Conservation (phyloP, 2,113 vertebrate genomes). For the Microtus pennsylvanicus region DNA sequence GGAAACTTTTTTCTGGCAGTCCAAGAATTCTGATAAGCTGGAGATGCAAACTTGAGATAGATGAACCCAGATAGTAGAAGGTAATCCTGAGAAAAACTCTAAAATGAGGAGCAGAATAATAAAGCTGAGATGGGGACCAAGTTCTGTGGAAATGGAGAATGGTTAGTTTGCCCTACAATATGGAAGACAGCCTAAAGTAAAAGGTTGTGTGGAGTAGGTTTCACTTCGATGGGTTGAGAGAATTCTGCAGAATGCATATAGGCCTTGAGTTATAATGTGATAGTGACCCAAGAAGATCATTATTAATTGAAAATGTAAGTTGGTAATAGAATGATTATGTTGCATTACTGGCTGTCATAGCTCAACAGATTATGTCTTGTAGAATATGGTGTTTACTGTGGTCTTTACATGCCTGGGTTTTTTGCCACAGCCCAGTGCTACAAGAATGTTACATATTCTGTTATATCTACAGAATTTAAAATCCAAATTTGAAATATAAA, state of each 20-base stretch:
- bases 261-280: background rate
- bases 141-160: background rate
- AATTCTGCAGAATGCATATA: background rate
- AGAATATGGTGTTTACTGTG: too few relatives aligned
- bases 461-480: background rate
- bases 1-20: background rate
- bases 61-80: background rate
- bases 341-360: too few relatives aligned
- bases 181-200: background rate
- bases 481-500: background rate
- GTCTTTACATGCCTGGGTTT: too few relatives aligned
- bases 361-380: background rate
- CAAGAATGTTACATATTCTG: too few relatives aligned
- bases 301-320: background rate
- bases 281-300: background rate
- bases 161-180: background rate
- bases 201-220: background rate
- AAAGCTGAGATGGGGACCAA: background rate
- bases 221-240: background rate
- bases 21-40: background rate
- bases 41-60: background rate
- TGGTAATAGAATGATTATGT: background rate
- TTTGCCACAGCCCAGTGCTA: too few relatives aligned
- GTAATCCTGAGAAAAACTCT: background rate
- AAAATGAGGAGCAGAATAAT: background rate